Evolutionary conservation across 2,797 vertebrate species (phyloP).

Genomic region (Pipistrellus pygmaeus): DNA sequence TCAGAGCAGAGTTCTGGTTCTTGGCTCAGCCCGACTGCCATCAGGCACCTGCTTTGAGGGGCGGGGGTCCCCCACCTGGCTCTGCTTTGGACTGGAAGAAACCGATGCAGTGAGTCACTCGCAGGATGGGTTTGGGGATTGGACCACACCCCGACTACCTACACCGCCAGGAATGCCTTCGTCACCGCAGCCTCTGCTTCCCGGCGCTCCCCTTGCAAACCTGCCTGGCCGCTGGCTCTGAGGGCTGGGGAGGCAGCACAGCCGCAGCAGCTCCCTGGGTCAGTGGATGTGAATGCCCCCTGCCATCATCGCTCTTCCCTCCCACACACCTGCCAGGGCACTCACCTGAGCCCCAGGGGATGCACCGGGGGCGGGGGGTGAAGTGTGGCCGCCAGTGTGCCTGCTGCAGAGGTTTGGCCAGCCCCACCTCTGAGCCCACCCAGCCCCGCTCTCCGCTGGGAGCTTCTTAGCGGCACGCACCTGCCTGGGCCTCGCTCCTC

Average conservation of each 20-base stretch:
- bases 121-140: neutral
- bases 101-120: neutral
- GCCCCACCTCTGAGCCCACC: neutral
- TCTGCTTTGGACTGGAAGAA: neutral
- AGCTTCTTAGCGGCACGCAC: neutral
- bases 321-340: rapidly evolving
- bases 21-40: rapidly evolving
- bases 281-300: neutral
- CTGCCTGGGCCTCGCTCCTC: neutral
- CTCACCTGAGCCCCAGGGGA: no score
- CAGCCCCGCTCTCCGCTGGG: neutral
- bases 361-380: rapidly evolving
- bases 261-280: rapidly evolving
- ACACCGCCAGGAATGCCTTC: rapidly evolving
- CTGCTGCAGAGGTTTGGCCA: rapidly evolving
- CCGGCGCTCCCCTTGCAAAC: neutral
- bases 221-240: rapidly evolving
- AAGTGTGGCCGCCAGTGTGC: rapidly evolving
- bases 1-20: neutral
- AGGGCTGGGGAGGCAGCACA: neutral
- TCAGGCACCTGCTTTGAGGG: neutral
- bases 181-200: neutral
- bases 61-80: neutral
- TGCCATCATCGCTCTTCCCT: rapidly evolving
- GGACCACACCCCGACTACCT: neutral